phyloP scores from a whole-genome alignment of 2,888 invertebrate species.

The Yponomeuta sedellus region DNA sequence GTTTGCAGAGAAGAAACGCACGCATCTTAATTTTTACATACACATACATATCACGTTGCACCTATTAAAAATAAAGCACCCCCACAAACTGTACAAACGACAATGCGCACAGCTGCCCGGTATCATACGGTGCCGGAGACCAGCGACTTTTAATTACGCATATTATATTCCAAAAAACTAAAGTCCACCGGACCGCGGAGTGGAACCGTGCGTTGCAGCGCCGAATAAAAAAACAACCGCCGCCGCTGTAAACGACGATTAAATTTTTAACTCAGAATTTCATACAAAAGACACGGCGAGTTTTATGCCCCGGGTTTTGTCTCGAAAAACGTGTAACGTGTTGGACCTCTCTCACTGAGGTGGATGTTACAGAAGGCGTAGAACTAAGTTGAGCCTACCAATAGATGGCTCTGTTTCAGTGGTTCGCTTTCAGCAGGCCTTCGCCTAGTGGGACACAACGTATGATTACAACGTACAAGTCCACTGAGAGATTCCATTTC shows the following conservation, averaged over 20 bases:
- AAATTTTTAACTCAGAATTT: slow-evolving; percentile 16
- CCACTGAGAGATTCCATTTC: too few species aligned
- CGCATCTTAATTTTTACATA: too few species aligned
- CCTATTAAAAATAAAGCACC: too few species aligned
- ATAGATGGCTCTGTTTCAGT: too few species aligned
- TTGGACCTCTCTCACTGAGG: slow-evolving; percentile 21
- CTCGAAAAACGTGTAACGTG: slow-evolving; percentile 47
- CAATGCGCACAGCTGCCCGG: slow-evolving; percentile 15
- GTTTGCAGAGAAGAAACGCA: too few species aligned
- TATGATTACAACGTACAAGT: too few species aligned
- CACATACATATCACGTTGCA: too few species aligned
- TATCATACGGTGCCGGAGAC: not conserved
- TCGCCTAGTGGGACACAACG: too few species aligned
- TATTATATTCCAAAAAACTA: slow-evolving; percentile 5
- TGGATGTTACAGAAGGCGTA: not conserved
- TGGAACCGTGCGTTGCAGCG: not conserved
- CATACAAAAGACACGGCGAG: slow-evolving; percentile 16
- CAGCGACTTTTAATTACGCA: not conserved
- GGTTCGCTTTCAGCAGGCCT: too few species aligned
- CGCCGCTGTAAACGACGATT: slow-evolving; percentile 14
- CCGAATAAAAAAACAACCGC: slow-evolving; percentile 4
- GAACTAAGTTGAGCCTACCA: too few species aligned
- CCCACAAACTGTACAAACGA: not conserved
- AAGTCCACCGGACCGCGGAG: not conserved
- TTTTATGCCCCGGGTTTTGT: slow-evolving; percentile 41